These are phyloP conservation scores for Syritta pipiens DNA, from an alignment of 2,888 invertebrate species.

Conservation along the genomic window DNA sequence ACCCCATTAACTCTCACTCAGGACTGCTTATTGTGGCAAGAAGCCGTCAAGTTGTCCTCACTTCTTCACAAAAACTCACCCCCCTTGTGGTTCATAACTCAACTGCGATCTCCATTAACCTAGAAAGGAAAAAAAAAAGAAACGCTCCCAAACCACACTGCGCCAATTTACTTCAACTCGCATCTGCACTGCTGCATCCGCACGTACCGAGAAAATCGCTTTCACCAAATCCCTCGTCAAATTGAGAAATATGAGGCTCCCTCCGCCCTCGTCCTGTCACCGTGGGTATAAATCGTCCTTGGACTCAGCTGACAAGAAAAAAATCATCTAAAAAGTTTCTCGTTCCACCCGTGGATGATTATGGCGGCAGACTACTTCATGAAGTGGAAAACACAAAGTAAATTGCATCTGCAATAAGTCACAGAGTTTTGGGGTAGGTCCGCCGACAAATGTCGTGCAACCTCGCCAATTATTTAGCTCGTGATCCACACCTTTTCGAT, in stretches of 20 bases:
- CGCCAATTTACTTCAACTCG: background rate
- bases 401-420: background rate
- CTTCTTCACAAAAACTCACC: background rate
- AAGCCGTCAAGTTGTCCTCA: too few relatives aligned
- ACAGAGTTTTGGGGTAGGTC: slow-evolving; percentile 1
- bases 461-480: slow-evolving; percentile 45
- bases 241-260: slow-evolving; percentile 1
- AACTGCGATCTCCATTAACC: background rate
- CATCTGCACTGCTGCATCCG: background rate
- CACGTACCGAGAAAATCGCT: background rate
- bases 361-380: background rate
- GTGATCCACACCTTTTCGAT: slow-evolving; percentile 64
- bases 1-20: too few relatives aligned
- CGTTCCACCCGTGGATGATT: background rate
- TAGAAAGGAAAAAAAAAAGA: background rate
- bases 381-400: background rate
- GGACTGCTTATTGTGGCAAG: too few relatives aligned
- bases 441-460: slow-evolving; percentile 32
- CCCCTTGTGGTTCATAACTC: slow-evolving; percentile 1
- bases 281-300: slow-evolving; percentile 1
- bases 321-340: background rate
- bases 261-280: slow-evolving; percentile 2
- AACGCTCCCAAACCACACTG: background rate
- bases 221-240: slow-evolving; percentile 16
- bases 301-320: background rate